Evolutionary conservation across 1,140 invertebrate species (phyloP), one percentile per base, ranked within the genome.

Genomic region (Pseudomyrmex flavicornis): DNA sequence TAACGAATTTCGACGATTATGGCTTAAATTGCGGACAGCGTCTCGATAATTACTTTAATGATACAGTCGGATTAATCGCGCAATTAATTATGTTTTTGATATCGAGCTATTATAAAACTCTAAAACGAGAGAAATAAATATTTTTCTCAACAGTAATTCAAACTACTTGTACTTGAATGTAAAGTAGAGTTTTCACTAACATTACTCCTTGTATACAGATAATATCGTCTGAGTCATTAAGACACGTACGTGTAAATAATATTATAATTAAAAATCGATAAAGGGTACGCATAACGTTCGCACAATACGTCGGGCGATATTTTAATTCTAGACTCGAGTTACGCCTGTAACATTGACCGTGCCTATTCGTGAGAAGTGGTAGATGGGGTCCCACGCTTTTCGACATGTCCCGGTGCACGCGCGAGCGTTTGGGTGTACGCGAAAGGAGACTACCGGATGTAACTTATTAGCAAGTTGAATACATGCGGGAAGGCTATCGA

Each of bases 391-490:
- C 74, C 74, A 88, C 74, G 86, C 62, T 84, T 88, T 88, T 66
- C 61, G 83, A 76, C 44, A 58, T 58, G 10, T 26, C 20, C 46
- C 73, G 15, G 74, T 35, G 46, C 15, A 44, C 22, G 61, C 20
- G 50, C 52, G 62, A 17, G 17, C 63, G 35, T 79, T 65, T 70
- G n/a, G 61, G 58, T 72, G 70, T 68, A 88, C 84, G 86, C 86
- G 87, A 85, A 88, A 88, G 83, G 58, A 88, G 86, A 75, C 86
- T 85, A 85, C 86, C 83, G 87, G 86, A 88, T 84, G 86, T 88
- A 88, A 88, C 86, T 88, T 88, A 88, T 88, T 88, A 87, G 86
- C 87, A 83, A 88, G 86, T 88, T 85, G 83, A 80, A 63, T 73
- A 88, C 48, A 82, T 63, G 70, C 70, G 73, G 72, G 61, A 68